phyloP scores from a whole-genome alignment of 2,797 vertebrate species.

The Helicolenus hilgendorfi region DNA sequence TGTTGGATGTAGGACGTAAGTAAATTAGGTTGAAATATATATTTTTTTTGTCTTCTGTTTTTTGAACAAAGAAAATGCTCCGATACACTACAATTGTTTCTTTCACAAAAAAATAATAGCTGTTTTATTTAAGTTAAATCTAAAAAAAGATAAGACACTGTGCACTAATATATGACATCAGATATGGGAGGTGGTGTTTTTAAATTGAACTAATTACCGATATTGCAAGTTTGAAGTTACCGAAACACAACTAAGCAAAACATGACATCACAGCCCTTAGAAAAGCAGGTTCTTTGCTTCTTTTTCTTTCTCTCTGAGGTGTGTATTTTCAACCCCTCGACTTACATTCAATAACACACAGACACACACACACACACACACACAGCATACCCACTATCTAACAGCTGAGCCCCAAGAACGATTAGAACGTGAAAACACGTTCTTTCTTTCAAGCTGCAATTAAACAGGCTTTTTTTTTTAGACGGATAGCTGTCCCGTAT shows the following conservation, averaged over 20 bases:
- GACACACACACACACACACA: neutral
- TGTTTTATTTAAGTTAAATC: neutral
- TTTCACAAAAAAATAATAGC: neutral
- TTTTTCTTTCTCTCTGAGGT: neutral
- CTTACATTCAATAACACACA: too few species aligned
- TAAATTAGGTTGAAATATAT: neutral
- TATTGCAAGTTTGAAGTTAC: neutral
- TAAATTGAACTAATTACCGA: neutral
- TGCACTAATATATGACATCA: neutral
- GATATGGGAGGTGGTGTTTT: neutral
- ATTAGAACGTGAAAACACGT: neutral
- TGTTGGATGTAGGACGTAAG: neutral
- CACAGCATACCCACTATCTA: neutral
- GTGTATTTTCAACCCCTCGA: neutral
- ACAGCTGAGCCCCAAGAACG: neutral
- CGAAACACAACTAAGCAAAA: neutral
- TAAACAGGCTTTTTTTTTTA: neutral
- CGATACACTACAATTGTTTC: neutral
- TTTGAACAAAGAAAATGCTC: neutral
- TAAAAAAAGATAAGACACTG: neutral
- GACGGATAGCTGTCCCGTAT: too few species aligned
- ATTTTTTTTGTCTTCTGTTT: neutral
- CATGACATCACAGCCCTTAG: neutral
- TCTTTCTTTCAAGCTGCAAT: neutral
- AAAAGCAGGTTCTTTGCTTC: neutral